phyloP scores from a whole-genome alignment of 2,888 invertebrate genomes.

The Enoplolaimus lenunculus region DNA sequence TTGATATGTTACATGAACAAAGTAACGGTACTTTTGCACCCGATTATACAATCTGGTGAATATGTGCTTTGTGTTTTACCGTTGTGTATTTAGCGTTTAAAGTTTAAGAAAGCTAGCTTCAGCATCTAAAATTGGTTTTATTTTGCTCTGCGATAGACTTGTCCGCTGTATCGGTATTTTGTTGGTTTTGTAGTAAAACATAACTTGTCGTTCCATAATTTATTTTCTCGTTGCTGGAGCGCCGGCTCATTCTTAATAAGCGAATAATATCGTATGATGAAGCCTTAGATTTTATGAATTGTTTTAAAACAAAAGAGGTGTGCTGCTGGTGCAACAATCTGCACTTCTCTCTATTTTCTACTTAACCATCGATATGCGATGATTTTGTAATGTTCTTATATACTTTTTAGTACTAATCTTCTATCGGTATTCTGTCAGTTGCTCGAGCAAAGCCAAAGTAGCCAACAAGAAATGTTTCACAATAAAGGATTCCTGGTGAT shows the following conservation, averaged over 20 bases:
- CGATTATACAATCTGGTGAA: conserved; percentile 44
- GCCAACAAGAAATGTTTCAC: conserved; percentile 98
- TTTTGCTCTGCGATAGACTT: no score
- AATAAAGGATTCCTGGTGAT: conserved; percentile 95
- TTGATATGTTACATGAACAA: conserved; percentile 51
- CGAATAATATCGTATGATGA: no score
- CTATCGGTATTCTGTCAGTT: conserved; percentile 92
- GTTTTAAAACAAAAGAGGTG: no score
- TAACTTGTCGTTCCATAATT: no score
- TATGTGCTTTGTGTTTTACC: background rate
- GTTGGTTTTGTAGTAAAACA: no score
- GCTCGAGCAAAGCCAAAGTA: conserved; percentile 86
- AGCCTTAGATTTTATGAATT: no score
- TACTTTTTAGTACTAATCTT: conserved; percentile 64
- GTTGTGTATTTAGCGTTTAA: background rate
- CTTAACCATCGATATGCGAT: background rate
- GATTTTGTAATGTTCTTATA: conserved; percentile 21
- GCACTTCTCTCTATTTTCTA: no score
- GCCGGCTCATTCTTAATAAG: no score
- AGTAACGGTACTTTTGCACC: conserved; percentile 36
- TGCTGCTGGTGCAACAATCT: no score
- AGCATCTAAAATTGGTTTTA: no score
- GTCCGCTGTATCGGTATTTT: no score
- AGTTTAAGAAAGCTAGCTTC: background rate
- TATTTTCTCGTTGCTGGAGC: no score